These are phyloP conservation scores for Calosoma granatense DNA, from an alignment of 1,140 invertebrate species.

Conservation along the genomic window DNA sequence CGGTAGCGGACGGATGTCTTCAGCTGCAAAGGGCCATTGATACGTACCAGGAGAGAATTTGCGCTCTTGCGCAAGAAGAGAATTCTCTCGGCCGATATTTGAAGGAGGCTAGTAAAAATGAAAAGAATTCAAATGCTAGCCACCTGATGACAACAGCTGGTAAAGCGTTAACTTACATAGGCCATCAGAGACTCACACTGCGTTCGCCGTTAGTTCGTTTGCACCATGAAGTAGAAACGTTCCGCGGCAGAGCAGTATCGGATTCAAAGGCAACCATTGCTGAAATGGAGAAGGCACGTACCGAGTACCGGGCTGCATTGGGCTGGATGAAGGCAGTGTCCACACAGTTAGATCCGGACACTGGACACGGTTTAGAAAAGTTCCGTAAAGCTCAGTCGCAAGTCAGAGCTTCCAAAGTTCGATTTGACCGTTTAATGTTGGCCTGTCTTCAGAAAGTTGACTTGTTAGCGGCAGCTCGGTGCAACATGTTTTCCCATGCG, in stretches of 20 bases:
- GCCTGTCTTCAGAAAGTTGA: conserved; percentile 98
- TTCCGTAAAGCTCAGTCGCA: conserved; percentile 83
- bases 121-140: conserved; percentile 72
- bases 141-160: conserved; percentile 91
- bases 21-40: conserved; percentile 86
- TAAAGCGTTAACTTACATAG: conserved; percentile 89
- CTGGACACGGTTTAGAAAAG: conserved; percentile 87
- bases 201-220: conserved; percentile 79
- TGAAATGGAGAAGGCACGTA: conserved; percentile 89
- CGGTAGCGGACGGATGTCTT: conserved; percentile 85
- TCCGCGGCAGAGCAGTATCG: conserved; percentile 83
- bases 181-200: conserved; percentile 84
- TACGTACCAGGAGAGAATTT: conserved; percentile 87
- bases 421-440: conserved; percentile 89
- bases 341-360: conserved; percentile 93
- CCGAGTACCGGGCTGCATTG: conserved; percentile 91
- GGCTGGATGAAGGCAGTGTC: conserved; percentile 99
- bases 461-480: conserved; percentile 86
- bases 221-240: conserved; percentile 96
- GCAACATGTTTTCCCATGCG: conserved; percentile 97
- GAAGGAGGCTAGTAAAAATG: conserved; percentile 85
- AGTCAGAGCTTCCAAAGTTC: conserved; percentile 65
- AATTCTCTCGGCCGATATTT: conserved; percentile 90
- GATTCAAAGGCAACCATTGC: conserved; percentile 86
- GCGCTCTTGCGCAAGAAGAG: conserved; percentile 91